Percentiles rank a stretch among this genome's conserved stretches.
These are phyloP conservation scores for Alectura lathami DNA, from an alignment of 2,113 vertebrate genomes.

Conservation along the genomic window DNA sequence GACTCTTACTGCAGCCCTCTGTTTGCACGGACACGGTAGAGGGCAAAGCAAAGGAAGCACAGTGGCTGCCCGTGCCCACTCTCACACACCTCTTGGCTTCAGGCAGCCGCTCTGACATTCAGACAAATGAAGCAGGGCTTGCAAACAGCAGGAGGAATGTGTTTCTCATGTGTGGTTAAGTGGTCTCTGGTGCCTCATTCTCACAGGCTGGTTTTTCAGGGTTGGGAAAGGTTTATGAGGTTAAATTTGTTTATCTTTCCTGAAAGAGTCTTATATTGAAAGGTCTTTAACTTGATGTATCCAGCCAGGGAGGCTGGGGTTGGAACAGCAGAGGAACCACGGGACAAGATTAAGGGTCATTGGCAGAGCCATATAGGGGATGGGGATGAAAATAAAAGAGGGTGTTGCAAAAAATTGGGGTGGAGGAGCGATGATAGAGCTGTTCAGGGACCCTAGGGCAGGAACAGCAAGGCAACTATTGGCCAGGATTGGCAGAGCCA, in stretches of 20 bases:
- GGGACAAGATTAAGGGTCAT: background rate
- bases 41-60: background rate
- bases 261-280: slow-evolving; percentile 37
- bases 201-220: slow-evolving; percentile 42
- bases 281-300: slow-evolving; percentile 36
- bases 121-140: slow-evolving; percentile 50
- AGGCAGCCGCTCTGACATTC: background rate
- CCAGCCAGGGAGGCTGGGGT: slow-evolving; percentile 9
- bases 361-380: background rate
- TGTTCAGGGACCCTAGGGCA: background rate
- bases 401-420: background rate
- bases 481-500: background rate
- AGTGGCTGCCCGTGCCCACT: background rate
- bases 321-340: slow-evolving; percentile 10
- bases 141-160: slow-evolving; percentile 57
- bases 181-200: slow-evolving; percentile 56
- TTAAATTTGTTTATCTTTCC: slow-evolving; percentile 53
- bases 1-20: background rate
- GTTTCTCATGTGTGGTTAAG: slow-evolving; percentile 46
- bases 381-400: slow-evolving; percentile 19
- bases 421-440: background rate
- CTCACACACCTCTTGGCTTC: slow-evolving; percentile 26
- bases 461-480: background rate
- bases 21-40: background rate
- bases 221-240: slow-evolving; percentile 56